phyloP scores from a whole-genome alignment of 2,113 vertebrate genomes.

The Vanacampus margaritifer region DNA sequence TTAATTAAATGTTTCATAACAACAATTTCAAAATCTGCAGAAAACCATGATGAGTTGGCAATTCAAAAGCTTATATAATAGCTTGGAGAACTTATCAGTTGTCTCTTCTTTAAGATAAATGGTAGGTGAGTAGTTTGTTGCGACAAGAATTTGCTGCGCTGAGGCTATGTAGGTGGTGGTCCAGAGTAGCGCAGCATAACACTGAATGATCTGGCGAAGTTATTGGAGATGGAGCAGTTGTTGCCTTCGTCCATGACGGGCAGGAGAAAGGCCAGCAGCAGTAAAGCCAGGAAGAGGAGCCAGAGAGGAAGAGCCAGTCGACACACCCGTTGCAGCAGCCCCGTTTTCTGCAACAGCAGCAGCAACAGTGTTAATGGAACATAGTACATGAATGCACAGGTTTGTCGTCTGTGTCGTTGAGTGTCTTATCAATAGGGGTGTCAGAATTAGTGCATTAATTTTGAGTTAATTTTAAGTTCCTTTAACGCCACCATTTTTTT shows the following conservation, averaged over 20 bases:
- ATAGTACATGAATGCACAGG: too few relatives aligned
- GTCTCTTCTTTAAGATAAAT: neutral
- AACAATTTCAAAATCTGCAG: neutral
- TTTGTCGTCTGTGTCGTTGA: neutral
- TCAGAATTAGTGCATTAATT: too few relatives aligned
- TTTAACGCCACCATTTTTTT: too few relatives aligned
- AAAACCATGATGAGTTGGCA: neutral
- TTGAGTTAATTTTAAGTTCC: too few relatives aligned
- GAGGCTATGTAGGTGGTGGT: constrained; percentile 83
- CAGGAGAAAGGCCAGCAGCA: constrained; percentile 85
- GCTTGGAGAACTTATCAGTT: neutral
- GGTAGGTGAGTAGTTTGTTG: neutral
- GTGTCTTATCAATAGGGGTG: too few relatives aligned
- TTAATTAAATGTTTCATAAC: too few relatives aligned
- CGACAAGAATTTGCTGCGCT: neutral
- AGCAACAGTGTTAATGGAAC: neutral
- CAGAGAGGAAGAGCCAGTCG: constrained; percentile 81
- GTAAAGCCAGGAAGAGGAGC: constrained; percentile 79
- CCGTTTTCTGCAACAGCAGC: constrained; percentile 31
- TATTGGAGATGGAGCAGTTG: constrained; percentile 88
- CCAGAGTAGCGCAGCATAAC: constrained; percentile 84
- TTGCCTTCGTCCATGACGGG: constrained; percentile 75
- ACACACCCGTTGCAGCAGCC: constrained; percentile 74
- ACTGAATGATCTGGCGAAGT: constrained; percentile 88
- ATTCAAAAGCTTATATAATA: neutral